Base-by-base conservation (phyloP, 1,140 invertebrate species). In the Nasonia vitripennis region DNA sequence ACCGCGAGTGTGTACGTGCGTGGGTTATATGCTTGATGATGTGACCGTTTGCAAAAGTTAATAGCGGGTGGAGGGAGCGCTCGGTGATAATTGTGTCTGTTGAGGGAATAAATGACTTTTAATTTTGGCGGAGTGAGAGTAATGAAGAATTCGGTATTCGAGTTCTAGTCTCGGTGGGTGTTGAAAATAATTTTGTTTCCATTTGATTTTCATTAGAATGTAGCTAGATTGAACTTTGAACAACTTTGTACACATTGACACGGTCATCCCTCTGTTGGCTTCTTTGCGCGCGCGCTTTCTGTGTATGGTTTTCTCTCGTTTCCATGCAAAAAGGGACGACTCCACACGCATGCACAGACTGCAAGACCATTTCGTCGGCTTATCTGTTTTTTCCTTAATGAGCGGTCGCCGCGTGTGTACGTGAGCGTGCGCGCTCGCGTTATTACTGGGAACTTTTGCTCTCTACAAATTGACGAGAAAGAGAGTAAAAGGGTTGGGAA, bases 401-500 rank as follows among this genome's bases (percentile, higher is more conserved):
- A 67, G 55, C 62, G 73, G 55, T 23, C 3, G 48, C 14, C 20
- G 17, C 17, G 51, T 55, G 17, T 37, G 51, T 17, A 45, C 51
- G 48, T 3, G 17, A 20, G 55, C 31, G 31, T 41, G 31, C 10
- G 14, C 20, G 71, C 41, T n/a, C 48, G 17, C 81, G 12, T 74
- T 34, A 82, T 74, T 82, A 82, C 70, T 37, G 23, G 23, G n/a
- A 37, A 41, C 17, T 81, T 73, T 51, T 81, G 45, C 68, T 27
- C 80, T 48, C 37, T 23, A 23, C 41, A 31, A 51, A 73, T 73
- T 73, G 41, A 74, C 23, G 34, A 34, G 68, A n/a, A 27, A 12
- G 14, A 17, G 68, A 31, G 27, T 34, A 31, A 11, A 11, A 71
- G 55, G 20, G 55, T 9, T 62, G 55, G 17, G 17, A n/a, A 37